Conservation (phyloP, 2,113 vertebrate species). For the Coptodon bakossiorum region DNA sequence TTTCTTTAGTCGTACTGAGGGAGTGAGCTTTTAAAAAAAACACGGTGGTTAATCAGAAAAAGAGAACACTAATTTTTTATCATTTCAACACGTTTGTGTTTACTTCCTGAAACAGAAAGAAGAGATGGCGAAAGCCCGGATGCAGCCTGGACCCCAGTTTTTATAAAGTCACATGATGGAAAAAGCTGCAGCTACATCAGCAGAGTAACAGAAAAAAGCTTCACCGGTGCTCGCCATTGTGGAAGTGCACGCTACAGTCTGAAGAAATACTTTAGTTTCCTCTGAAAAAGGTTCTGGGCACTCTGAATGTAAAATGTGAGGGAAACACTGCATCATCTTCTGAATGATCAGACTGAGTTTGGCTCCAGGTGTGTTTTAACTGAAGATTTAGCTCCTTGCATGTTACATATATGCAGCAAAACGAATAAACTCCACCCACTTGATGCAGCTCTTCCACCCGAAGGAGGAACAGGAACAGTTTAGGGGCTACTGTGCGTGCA, state of each 20-base stretch:
- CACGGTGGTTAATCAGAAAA: neutral
- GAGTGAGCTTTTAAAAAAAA: neutral
- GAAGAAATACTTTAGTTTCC: neutral
- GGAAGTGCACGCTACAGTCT: fast-evolving
- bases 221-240: neutral
- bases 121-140: fast-evolving
- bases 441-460: neutral
- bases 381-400: neutral
- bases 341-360: neutral
- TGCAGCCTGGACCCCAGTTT: neutral
- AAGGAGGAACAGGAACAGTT: neutral
- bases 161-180: neutral
- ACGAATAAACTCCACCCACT: neutral
- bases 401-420: neutral
- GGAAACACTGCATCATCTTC: neutral
- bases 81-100: fast-evolving
- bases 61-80: fast-evolving
- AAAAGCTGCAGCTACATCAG: neutral
- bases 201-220: neutral
- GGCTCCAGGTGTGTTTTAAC: neutral
- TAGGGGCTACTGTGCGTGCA: neutral
- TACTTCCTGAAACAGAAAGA: neutral
- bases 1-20: fast-evolving
- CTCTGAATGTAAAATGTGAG: neutral
- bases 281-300: neutral